Percentiles rank a stretch among this genome's conserved stretches.
Conservation (phyloP, 2,888 invertebrate genomes). For the Camponotus fellah region DNA sequence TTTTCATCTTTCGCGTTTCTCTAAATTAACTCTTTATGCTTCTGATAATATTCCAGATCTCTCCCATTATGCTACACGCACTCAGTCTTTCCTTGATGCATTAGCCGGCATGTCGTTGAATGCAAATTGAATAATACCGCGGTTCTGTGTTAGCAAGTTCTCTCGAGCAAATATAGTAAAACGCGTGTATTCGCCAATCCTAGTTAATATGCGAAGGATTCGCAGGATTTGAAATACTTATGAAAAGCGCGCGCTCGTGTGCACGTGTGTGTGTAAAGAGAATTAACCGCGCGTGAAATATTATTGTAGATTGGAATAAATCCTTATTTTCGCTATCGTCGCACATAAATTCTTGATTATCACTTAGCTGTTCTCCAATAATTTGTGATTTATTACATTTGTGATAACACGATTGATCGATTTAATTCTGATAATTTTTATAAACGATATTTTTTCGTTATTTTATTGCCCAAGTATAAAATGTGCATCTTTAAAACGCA, state of each 20-base stretch:
- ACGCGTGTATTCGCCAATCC: slow-evolving; percentile 55
- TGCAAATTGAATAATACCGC: slow-evolving; percentile 71
- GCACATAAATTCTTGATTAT: slow-evolving; percentile 31
- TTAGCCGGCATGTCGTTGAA: slow-evolving; percentile 65
- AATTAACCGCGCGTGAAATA: slow-evolving; percentile 50
- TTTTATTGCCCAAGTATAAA: not conserved
- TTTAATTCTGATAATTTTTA: not conserved
- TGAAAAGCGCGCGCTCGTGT: not conserved
- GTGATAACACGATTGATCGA: not conserved
- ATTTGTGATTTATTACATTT: slow-evolving; percentile 1
- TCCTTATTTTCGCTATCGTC: not conserved
- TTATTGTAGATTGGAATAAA: not conserved
- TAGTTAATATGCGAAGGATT: not conserved
- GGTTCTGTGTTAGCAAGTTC: slow-evolving; percentile 61
- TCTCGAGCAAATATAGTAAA: slow-evolving; percentile 62
- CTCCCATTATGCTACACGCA: slow-evolving; percentile 57
- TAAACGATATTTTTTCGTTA: not conserved
- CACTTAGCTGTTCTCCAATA: not conserved
- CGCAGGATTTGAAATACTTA: not conserved
- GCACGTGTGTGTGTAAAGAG: not conserved
- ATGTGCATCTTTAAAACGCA: not conserved
- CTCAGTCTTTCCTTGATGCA: slow-evolving; percentile 62
- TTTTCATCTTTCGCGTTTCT: slow-evolving; percentile 60
- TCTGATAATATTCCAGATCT: slow-evolving; percentile 65
- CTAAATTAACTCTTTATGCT: slow-evolving; percentile 64